phyloP scores from a whole-genome alignment of 2,113 vertebrate species.

The Vulpes lagopus region DNA sequence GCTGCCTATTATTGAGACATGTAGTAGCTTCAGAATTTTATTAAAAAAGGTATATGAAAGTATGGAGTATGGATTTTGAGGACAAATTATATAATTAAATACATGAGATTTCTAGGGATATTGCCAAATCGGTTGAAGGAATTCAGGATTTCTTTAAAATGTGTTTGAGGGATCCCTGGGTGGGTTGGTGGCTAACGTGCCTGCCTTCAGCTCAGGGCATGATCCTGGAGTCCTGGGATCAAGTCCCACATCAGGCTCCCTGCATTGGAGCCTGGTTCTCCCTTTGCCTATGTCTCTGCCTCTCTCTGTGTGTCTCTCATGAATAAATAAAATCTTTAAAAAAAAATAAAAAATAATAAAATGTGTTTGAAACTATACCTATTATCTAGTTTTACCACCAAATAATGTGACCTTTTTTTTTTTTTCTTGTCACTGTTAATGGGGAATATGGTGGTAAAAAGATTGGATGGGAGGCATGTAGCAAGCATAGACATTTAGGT shows the following conservation, averaged over 20 bases:
- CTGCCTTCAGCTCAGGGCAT: too few species aligned
- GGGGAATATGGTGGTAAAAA: neutral
- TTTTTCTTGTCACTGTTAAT: neutral
- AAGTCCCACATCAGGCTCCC: too few species aligned
- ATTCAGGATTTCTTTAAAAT: neutral
- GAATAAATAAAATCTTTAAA: too few species aligned
- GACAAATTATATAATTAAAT: neutral
- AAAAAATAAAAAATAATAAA: neutral
- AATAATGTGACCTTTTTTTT: neutral
- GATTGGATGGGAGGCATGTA: neutral
- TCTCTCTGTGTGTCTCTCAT: too few species aligned
- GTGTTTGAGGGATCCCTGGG: neutral
- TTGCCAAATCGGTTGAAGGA: neutral
- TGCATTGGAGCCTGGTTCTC: too few species aligned
- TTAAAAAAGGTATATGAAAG: neutral
- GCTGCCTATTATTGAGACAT: neutral
- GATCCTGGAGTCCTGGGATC: too few species aligned
- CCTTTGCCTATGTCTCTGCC: too few species aligned
- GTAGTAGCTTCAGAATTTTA: neutral
- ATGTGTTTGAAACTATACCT: neutral
- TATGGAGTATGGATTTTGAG: neutral
- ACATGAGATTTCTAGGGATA: neutral
- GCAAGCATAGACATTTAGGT: neutral
- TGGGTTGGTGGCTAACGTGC: too few species aligned
- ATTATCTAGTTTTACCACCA: neutral